Evolutionary conservation across 2,113 vertebrate species (phyloP), one percentile per base, ranked within the genome.

Genomic region (Reinhardtius hippoglossoides): DNA sequence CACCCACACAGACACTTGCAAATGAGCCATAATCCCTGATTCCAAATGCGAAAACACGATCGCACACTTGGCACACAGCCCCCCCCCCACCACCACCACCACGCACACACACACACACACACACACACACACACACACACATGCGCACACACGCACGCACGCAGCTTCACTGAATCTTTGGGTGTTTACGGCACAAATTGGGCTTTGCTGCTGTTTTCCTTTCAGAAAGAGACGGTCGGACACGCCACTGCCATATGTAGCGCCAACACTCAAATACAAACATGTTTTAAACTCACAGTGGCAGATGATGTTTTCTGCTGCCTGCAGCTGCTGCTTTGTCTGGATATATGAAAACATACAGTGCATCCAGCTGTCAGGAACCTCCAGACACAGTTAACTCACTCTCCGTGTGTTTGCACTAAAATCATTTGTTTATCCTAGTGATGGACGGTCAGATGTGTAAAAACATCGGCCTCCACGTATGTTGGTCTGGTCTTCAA

Each of bases 1-100:
- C 26, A 70, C 20, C 60, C 50, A 71, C 35, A 78, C 62, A 52
- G 50, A 48, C 55, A 66, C 58, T 71, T 55, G 59, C 68, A 74
- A 88, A 85, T 80, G 61, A 87, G 84, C 83, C 82, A 82, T 76
- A 87, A 84, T 78, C 74, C 83, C 37, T 66, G 40, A 65, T 81
- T 79, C 50, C 50, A 54, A 54, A 54, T n/a, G 18, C 50, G 20
- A 10, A 54, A 54, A 54, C 50, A 54, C 50, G 50, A 54, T 54
- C 20, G 50, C 50, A 54, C 50, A n/a, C 50, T 54, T 9, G 50
- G 50, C 50, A 50, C 46, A 50, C 46, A 50, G 4, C 31, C 31
- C 31, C 5, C 31, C 31, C 5, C 31, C 31, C 31, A 31, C 31
- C 31, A 31, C 31, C 31, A 46, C 44, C 15, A 13, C 15, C 31